Evolutionary conservation across 2,888 invertebrate species (phyloP).

Genomic region (Melanotus villosus): DNA sequence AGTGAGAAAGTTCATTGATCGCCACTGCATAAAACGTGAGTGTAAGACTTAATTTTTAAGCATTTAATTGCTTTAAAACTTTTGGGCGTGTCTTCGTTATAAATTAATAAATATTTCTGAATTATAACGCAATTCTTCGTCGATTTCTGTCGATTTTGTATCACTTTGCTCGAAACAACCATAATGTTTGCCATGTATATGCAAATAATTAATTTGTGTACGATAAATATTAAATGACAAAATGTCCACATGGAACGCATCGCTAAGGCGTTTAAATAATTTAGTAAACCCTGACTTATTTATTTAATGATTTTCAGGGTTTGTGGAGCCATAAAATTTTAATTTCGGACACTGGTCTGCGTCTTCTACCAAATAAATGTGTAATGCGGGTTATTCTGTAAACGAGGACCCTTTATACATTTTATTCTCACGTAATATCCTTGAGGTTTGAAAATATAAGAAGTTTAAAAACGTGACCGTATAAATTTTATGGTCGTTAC

Average conservation of each 20-base stretch:
- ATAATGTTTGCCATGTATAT: neutral
- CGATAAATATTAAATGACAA: neutral
- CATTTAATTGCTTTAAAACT: no score
- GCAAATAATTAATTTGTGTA: neutral
- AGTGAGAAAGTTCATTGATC: no score
- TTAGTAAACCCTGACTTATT: conserved; percentile 19
- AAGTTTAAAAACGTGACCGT: neutral
- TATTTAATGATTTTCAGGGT: conserved; percentile 24
- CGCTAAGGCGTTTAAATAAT: neutral
- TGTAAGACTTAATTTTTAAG: no score
- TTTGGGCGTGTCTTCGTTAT: no score
- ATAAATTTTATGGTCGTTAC: conserved; percentile 6
- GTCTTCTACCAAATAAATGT: conserved; percentile 5
- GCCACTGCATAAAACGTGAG: no score
- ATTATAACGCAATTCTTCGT: no score
- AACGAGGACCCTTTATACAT: neutral
- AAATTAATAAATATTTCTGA: no score
- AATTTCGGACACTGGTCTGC: conserved; percentile 24
- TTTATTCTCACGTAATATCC: neutral
- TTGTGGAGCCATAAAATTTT: conserved; percentile 21
- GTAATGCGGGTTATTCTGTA: neutral
- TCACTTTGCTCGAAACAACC: no score
- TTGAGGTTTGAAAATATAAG: neutral
- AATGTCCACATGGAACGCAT: neutral
- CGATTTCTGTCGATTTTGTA: no score